Percentiles rank a stretch among this genome's conserved stretches.
These are phyloP conservation scores for Enteromius unitaeniatus DNA, from an alignment of 2,797 vertebrate genomes.

Conservation along the genomic window DNA sequence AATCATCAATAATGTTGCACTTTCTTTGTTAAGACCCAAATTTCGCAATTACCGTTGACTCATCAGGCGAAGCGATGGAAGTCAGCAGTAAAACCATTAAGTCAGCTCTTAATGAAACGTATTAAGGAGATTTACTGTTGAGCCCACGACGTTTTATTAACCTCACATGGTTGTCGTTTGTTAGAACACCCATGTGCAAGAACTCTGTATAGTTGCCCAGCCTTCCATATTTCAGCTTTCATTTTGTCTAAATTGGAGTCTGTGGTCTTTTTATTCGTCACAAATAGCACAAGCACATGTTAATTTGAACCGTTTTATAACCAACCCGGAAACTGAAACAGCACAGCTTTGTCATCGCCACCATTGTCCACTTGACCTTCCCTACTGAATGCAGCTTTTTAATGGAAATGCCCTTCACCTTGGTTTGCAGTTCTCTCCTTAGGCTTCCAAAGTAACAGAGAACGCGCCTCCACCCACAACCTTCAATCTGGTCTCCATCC, in stretches of 20 bases:
- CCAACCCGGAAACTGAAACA: slow-evolving; percentile 49
- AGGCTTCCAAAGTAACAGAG: slow-evolving; percentile 40
- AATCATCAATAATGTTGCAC: slow-evolving; percentile 51
- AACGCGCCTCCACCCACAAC: slow-evolving; percentile 7
- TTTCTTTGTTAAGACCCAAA: slow-evolving; percentile 48
- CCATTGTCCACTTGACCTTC: slow-evolving; percentile 43
- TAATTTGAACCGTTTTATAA: slow-evolving; percentile 50
- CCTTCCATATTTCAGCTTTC: slow-evolving; percentile 42
- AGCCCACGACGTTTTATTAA: slow-evolving; percentile 50
- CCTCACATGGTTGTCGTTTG: slow-evolving; percentile 51
- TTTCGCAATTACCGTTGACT: slow-evolving; percentile 28
- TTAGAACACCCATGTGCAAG: slow-evolving; percentile 38
- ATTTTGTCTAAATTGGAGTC: slow-evolving; percentile 48
- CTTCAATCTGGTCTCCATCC: slow-evolving; percentile 50
- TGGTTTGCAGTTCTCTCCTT: slow-evolving; percentile 38
- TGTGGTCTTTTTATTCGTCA: slow-evolving; percentile 40
- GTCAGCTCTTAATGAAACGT: slow-evolving; percentile 48
- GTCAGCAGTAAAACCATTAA: slow-evolving; percentile 42
- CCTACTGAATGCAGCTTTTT: slow-evolving; percentile 40
- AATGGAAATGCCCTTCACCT: slow-evolving; percentile 49
- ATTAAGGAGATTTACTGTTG: slow-evolving; percentile 18
- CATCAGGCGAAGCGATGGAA: slow-evolving; percentile 9
- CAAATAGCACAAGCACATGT: slow-evolving; percentile 54
- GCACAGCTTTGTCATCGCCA: slow-evolving; percentile 47
- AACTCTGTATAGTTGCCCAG: slow-evolving; percentile 49